Conservation (phyloP, 2,113 vertebrate species). For the Pachypanchax playfairii region DNA sequence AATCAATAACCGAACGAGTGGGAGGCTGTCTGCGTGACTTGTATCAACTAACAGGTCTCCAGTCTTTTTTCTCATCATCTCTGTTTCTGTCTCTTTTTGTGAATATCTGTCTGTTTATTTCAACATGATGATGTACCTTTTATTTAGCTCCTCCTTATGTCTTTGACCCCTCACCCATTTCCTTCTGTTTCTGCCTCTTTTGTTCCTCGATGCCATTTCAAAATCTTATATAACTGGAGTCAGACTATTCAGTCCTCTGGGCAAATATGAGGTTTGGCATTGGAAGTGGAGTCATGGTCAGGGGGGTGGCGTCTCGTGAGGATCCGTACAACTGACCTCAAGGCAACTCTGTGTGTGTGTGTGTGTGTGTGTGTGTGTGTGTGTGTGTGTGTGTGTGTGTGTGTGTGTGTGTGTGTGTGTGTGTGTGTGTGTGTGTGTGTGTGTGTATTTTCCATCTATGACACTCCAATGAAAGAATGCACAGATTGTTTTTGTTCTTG, state of each 20-base stretch:
- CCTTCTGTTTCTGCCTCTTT: neutral
- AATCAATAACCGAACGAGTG: constrained; percentile 53
- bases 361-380: too few species aligned
- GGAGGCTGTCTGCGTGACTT: constrained; percentile 51
- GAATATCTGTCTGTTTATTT: constrained; percentile 20
- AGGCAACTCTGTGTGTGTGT: constrained; percentile 10
- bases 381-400: too few species aligned
- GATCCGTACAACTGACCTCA: neutral
- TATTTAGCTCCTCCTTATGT: neutral
- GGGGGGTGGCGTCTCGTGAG: constrained; percentile 14
- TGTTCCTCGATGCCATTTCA: neutral
- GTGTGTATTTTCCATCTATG: neutral
- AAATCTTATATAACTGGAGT: constrained; percentile 34
- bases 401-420: too few species aligned
- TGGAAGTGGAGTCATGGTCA: constrained; percentile 40
- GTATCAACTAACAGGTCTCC: constrained; percentile 54
- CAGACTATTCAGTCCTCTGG: constrained; percentile 15
- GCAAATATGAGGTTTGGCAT: constrained; percentile 16
- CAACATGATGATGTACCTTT: constrained; percentile 13
- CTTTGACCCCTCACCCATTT: neutral
- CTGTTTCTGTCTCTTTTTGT: constrained; percentile 18
- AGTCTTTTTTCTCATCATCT: constrained; percentile 16
- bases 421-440: too few species aligned
- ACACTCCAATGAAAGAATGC: neutral
- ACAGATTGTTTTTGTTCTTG: too few species aligned